phyloP scores from a whole-genome alignment of 92 coral and sea anemone genomes.

The Epizoanthus ramosus region DNA sequence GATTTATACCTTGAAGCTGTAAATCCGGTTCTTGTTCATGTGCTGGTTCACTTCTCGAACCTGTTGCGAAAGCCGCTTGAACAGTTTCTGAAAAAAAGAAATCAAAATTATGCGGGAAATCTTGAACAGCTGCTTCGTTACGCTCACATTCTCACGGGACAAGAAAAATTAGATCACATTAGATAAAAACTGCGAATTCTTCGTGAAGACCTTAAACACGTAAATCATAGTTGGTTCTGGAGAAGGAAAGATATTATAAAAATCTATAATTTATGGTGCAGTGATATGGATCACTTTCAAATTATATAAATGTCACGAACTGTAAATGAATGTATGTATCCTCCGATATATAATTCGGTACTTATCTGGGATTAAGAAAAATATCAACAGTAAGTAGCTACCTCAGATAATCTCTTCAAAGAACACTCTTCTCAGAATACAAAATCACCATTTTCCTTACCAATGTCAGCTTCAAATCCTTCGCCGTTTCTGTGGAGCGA shows the following conservation, averaged over 20 bases:
- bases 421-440: no score
- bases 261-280: no score
- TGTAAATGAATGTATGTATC: no score
- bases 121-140: neutral
- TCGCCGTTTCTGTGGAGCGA: conserved; percentile 70
- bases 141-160: neutral
- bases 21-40: conserved; percentile 67
- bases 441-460: conserved; percentile 54
- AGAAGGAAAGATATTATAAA: no score
- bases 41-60: conserved; percentile 93
- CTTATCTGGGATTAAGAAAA: conserved; percentile 6
- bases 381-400: neutral
- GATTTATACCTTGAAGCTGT: conserved; percentile 84
- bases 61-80: conserved; percentile 94
- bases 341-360: neutral
- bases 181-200: no score
- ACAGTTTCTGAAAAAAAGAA: conserved; percentile 70
- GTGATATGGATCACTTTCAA: no score
- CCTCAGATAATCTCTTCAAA: no score
- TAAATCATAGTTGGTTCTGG: no score
- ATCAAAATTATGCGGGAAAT: neutral
- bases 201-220: no score
- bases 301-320: no score
- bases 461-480: conserved; percentile 87
- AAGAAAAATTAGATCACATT: no score